A percentile compares a stretch with the other conserved stretches of the same genome.
Evolutionary conservation across 1,140 invertebrate genomes (phyloP).

Genomic region (Heliconius melpomene): DNA sequence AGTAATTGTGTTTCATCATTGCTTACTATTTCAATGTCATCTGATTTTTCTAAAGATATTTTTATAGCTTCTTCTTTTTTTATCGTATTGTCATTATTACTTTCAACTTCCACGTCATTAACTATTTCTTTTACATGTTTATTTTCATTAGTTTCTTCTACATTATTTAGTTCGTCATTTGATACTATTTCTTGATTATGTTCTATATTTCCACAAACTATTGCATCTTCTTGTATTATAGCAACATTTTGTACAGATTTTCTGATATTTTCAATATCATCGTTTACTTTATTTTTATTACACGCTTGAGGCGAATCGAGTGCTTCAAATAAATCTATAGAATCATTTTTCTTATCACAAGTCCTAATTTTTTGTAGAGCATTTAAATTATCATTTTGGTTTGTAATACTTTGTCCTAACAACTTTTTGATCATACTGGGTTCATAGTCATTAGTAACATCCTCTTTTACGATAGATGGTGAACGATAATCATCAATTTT

Average conservation of each 20-base stretch:
- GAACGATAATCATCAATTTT: constrained; percentile 51
- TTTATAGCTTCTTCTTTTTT: neutral
- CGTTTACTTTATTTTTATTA: constrained; percentile 25
- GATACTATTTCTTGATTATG: neutral
- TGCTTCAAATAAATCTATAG: constrained; percentile 64
- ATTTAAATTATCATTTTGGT: constrained; percentile 25
- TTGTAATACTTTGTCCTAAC: constrained; percentile 56
- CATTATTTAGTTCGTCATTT: neutral
- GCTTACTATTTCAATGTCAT: neutral
- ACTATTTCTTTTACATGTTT: neutral
- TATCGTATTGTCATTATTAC: neutral
- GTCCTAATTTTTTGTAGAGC: constrained; percentile 17
- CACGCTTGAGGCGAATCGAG: constrained; percentile 50
- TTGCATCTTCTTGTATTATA: neutral
- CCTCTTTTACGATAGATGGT: constrained; percentile 63
- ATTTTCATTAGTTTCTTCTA: neutral
- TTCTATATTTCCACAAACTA: neutral
- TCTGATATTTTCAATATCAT: constrained; percentile 39
- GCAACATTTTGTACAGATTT: constrained; percentile 47
- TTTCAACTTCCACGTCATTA: neutral
- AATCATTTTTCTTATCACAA: constrained; percentile 50
- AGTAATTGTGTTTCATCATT: constrained; percentile 28
- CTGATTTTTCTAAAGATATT: neutral
- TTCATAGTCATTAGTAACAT: constrained; percentile 48
- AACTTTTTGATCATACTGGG: constrained; percentile 61